Percentiles rank a stretch among this genome's conserved stretches.
Evolutionary conservation across 2,797 vertebrate genomes (phyloP).

Genomic region (Poeciliopsis presidionis): DNA sequence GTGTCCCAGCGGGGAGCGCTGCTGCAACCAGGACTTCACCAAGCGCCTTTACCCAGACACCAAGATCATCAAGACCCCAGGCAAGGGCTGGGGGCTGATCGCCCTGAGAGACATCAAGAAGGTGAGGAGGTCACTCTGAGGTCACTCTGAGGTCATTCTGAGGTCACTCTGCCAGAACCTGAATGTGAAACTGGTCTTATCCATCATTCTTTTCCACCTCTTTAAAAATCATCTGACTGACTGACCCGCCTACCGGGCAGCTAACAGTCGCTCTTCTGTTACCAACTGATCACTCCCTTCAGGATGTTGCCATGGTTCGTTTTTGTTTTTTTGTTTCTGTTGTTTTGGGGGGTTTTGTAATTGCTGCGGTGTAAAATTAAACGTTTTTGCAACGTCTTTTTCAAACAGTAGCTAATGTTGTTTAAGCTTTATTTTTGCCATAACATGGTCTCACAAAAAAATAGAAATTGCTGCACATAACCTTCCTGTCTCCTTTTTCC

Average conservation of each 20-base stretch:
- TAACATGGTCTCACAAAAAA: neutral
- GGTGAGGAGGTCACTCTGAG: conserved; percentile 70
- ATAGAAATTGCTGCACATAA: neutral
- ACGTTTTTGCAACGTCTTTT: neutral
- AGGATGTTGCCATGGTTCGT: too few species aligned
- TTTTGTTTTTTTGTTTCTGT: too few species aligned
- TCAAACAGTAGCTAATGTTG: neutral
- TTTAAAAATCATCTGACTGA: neutral
- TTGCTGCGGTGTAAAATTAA: neutral
- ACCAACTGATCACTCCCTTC: neutral
- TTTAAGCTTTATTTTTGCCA: neutral
- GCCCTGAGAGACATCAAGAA: conserved; percentile 94
- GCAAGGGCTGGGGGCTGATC: conserved; percentile 96
- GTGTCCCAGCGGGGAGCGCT: conserved; percentile 89
- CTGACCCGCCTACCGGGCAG: too few species aligned
- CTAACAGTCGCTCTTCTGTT: neutral
- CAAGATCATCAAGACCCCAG: conserved; percentile 93
- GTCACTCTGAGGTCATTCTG: too few species aligned
- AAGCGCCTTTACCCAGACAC: conserved; percentile 97
- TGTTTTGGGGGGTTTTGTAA: too few species aligned
- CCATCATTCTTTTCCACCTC: neutral
- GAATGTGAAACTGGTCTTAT: too few species aligned
- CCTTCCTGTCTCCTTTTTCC: neutral
- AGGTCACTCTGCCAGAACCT: too few species aligned
- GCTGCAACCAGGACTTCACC: conserved; percentile 97